A percentile compares a stretch with the other conserved stretches of the same genome.
These are phyloP conservation scores for Oreonectes daqikongensis DNA, from an alignment of 2,797 vertebrate species.

Conservation along the genomic window DNA sequence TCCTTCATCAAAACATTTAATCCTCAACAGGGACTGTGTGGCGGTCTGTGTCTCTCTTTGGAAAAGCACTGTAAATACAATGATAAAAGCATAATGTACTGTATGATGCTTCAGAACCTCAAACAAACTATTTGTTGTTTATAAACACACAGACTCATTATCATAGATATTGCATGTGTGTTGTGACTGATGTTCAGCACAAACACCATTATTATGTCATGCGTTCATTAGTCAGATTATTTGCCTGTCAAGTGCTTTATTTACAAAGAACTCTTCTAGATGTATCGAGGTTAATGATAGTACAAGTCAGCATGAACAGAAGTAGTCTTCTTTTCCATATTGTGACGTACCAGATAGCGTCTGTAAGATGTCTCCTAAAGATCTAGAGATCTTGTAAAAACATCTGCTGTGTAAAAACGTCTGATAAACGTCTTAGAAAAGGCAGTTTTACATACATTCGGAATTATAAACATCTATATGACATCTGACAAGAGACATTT, in stretches of 20 bases:
- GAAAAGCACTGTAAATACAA: not conserved
- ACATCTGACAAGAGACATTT: too few species aligned
- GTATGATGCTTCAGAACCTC: not conserved
- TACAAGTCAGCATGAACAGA: too few species aligned
- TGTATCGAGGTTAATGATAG: not conserved
- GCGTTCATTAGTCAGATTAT: not conserved
- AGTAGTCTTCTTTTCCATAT: too few species aligned
- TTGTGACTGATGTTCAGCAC: not conserved
- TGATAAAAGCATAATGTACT: not conserved
- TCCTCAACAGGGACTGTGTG: not conserved
- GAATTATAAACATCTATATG: too few species aligned
- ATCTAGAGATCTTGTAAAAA: too few species aligned
- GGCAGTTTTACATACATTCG: too few species aligned
- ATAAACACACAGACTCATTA: not conserved
- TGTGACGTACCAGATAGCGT: too few species aligned
- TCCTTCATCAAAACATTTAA: not conserved
- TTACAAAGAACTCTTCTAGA: not conserved
- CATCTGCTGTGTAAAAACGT: too few species aligned
- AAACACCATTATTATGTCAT: slow-evolving; percentile 1
- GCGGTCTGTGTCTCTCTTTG: not conserved
- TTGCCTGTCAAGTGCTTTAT: not conserved
- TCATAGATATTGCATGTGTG: not conserved
- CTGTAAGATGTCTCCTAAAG: too few species aligned
- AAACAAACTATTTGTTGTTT: not conserved
- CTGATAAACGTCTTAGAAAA: too few species aligned